Conservation (phyloP, 2,113 vertebrate species). For the Chaenogobius annularis region DNA sequence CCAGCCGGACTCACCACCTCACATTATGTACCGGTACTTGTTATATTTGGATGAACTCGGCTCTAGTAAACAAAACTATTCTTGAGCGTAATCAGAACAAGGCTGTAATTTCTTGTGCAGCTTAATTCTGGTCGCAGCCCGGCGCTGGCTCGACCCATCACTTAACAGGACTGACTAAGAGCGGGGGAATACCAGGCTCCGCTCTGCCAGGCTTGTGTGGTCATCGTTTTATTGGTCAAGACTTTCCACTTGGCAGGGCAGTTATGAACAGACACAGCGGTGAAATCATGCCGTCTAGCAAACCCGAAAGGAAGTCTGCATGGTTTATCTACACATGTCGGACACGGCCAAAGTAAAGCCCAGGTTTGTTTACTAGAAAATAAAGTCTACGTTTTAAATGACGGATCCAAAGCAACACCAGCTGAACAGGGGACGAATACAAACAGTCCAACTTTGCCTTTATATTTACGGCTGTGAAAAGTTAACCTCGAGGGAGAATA, state of each 20-base stretch:
- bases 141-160: slow-evolving; percentile 14
- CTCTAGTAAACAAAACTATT: neutral
- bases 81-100: neutral
- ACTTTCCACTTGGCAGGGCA: slow-evolving; percentile 63
- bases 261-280: slow-evolving; percentile 17
- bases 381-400: neutral
- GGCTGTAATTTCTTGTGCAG: neutral
- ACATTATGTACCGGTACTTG: too few relatives aligned
- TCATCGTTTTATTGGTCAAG: slow-evolving; percentile 54
- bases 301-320: slow-evolving; percentile 12
- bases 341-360: neutral
- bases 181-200: slow-evolving; percentile 33
- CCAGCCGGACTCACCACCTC: too few relatives aligned
- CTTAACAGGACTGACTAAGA: slow-evolving; percentile 19
- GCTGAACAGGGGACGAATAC: slow-evolving; percentile 3
- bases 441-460: slow-evolving; percentile 1
- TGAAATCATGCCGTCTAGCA: slow-evolving; percentile 14
- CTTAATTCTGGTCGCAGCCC: neutral
- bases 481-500: too few relatives aligned
- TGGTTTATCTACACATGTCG: neutral
- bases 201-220: slow-evolving; percentile 38
- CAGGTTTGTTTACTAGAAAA: neutral
- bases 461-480: too few relatives aligned
- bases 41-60: too few relatives aligned
- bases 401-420: slow-evolving; percentile 4